Evolutionary conservation across 35 echinoderm and acorn worm genomes (phyloP).

Genomic region (Strongylocentrotus purpuratus): DNA sequence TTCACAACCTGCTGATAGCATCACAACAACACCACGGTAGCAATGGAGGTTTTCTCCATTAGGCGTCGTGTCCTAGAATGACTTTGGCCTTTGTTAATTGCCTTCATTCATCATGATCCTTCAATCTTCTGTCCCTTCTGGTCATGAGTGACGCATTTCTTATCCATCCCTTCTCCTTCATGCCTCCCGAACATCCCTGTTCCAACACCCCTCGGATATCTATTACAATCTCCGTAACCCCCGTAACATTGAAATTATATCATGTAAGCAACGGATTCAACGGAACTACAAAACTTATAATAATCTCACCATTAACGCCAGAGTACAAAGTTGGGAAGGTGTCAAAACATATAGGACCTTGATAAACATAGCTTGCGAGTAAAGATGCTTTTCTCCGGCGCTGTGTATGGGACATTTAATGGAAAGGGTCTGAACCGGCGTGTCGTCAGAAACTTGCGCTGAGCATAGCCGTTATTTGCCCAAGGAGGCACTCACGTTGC

Average conservation of each 20-base stretch:
- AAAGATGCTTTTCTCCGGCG: not conserved
- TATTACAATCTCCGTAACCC: not conserved
- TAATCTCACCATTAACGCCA: not conserved
- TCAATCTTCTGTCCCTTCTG: not conserved
- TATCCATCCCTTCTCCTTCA: not conserved
- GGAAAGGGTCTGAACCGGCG: not conserved
- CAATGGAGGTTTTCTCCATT: not conserved
- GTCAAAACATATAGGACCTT: not conserved
- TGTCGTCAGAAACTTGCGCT: not conserved
- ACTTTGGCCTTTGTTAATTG: conserved; percentile 24
- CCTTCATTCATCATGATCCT: not conserved
- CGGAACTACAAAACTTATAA: no score
- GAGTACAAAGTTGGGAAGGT: not conserved
- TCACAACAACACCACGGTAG: not conserved
- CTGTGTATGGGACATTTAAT: not conserved
- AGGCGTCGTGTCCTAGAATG: not conserved
- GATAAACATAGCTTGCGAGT: not conserved
- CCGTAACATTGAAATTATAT: no score
- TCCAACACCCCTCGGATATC: not conserved
- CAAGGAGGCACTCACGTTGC: conserved; percentile 21
- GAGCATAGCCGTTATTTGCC: not conserved
- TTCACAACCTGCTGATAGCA: not conserved
- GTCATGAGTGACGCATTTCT: not conserved
- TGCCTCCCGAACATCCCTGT: not conserved
- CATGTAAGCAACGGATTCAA: no score